phyloP scores from a whole-genome alignment of 2,113 vertebrate genomes.

The Nycticryphes semicollaris region DNA sequence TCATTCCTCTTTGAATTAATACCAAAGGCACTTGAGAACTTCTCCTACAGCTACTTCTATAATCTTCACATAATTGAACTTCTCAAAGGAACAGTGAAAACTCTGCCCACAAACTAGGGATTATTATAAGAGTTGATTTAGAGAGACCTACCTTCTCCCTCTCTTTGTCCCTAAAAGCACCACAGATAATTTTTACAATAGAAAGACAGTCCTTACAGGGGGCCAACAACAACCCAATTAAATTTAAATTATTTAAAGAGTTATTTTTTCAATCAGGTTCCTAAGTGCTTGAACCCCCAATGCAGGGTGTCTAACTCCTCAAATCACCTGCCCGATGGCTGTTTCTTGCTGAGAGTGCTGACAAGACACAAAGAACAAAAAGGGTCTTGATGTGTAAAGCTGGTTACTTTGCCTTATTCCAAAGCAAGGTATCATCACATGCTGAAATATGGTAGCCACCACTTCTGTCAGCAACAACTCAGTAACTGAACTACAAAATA shows the following conservation, averaged over 20 bases:
- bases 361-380: not conserved
- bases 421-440: not conserved
- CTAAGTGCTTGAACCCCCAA: not conserved
- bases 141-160: not conserved
- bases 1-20: conserved; percentile 35
- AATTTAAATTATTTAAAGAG: not conserved
- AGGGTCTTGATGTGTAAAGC: not conserved
- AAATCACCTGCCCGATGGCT: not conserved
- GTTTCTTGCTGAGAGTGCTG: not conserved
- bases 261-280: not conserved
- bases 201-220: not conserved
- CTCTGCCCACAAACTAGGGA: not conserved
- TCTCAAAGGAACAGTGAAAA: conserved; percentile 25
- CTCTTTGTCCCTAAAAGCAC: not conserved
- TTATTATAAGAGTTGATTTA: not conserved
- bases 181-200: not conserved
- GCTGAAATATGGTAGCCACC: not conserved
- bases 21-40: conserved; percentile 29
- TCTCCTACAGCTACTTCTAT: conserved; percentile 21
- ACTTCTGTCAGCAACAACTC: not conserved
- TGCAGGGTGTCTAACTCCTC: not conserved
- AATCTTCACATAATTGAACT: conserved; percentile 41
- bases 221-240: not conserved
- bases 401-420: not conserved
- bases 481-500: not conserved